A percentile compares a stretch with the other conserved stretches of the same genome.
Conservation (phyloP, 2,888 invertebrate species). For the Euproctis similis region DNA sequence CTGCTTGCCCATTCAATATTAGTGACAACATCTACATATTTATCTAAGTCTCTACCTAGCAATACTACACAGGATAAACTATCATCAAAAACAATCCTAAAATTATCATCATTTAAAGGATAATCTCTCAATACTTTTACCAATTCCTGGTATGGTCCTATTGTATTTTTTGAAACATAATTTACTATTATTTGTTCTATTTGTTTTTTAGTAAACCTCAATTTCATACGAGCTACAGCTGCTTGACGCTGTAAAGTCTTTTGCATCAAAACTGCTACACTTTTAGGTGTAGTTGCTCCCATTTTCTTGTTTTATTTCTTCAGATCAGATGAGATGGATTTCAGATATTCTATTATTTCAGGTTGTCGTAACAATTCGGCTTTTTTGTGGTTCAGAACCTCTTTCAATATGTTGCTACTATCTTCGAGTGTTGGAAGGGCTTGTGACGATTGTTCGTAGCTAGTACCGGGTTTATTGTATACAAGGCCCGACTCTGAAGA, state of each 20-base stretch:
- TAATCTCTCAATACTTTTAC: slow-evolving; percentile 60
- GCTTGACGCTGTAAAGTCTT: slow-evolving; percentile 59
- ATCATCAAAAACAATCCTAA: slow-evolving; percentile 53
- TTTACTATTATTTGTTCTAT: slow-evolving; percentile 58
- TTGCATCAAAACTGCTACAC: slow-evolving; percentile 59
- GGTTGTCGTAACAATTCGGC: slow-evolving; percentile 64
- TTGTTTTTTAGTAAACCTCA: slow-evolving; percentile 59
- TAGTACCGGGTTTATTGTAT: slow-evolving; percentile 58
- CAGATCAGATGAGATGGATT: slow-evolving; percentile 54
- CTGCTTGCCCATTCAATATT: slow-evolving; percentile 54
- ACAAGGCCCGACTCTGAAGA: slow-evolving; percentile 36
- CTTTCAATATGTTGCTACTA: slow-evolving; percentile 56
- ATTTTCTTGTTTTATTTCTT: slow-evolving; percentile 63
- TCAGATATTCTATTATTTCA: slow-evolving; percentile 59
- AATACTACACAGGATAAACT: slow-evolving; percentile 56
- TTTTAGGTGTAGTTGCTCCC: slow-evolving; percentile 57
- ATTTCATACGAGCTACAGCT: slow-evolving; percentile 49
- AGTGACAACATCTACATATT: slow-evolving; percentile 55
- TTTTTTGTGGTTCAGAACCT: slow-evolving; percentile 66
- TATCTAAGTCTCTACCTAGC: slow-evolving; percentile 48
- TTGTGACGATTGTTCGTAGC: slow-evolving; percentile 45
- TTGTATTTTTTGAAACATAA: slow-evolving; percentile 48
- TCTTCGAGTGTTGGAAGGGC: slow-evolving; percentile 43
- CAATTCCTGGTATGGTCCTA: slow-evolving; percentile 61
- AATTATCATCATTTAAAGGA: slow-evolving; percentile 58